Evolutionary conservation across 2,797 vertebrate species (phyloP).

Genomic region (Hoplostethus mediterraneus): DNA sequence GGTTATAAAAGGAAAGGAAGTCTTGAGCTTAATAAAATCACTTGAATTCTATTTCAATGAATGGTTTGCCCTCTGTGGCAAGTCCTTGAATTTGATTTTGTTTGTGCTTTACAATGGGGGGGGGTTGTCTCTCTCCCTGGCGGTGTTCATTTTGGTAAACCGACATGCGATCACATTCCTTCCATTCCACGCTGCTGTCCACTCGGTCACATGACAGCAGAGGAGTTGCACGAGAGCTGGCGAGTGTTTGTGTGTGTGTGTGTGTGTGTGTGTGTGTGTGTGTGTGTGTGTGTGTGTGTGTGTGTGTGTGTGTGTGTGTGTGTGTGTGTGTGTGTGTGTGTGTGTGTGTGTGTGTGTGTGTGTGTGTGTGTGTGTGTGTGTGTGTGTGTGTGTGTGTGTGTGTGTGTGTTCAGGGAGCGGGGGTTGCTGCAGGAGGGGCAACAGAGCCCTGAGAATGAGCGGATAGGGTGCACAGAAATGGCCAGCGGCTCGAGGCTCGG

Average conservation of each 20-base stretch:
- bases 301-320: background rate
- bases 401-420: background rate
- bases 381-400: background rate
- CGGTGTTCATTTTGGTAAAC: conserved; percentile 60
- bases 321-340: conserved; percentile 16
- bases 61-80: conserved; percentile 34
- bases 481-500: background rate
- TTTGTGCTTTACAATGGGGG: background rate
- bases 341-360: conserved; percentile 8
- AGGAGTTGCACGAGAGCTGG: conserved; percentile 42
- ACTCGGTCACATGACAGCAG: conserved; percentile 67
- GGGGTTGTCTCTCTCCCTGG: conserved; percentile 33
- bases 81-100: conserved; percentile 24
- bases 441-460: too few species aligned
- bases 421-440: too few species aligned
- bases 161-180: conserved; percentile 77
- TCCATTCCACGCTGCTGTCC: conserved; percentile 71
- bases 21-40: conserved; percentile 30
- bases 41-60: conserved; percentile 26
- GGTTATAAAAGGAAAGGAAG: conserved; percentile 50
- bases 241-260: conserved; percentile 25
- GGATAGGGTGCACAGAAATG: background rate
- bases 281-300: conserved; percentile 20
- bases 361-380: conserved; percentile 23
- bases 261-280: conserved; percentile 1